Percentiles rank a stretch among this genome's conserved stretches.
These are phyloP conservation scores for Heterocephalus glaber DNA, from an alignment of 2,113 vertebrate species.

Conservation along the genomic window DNA sequence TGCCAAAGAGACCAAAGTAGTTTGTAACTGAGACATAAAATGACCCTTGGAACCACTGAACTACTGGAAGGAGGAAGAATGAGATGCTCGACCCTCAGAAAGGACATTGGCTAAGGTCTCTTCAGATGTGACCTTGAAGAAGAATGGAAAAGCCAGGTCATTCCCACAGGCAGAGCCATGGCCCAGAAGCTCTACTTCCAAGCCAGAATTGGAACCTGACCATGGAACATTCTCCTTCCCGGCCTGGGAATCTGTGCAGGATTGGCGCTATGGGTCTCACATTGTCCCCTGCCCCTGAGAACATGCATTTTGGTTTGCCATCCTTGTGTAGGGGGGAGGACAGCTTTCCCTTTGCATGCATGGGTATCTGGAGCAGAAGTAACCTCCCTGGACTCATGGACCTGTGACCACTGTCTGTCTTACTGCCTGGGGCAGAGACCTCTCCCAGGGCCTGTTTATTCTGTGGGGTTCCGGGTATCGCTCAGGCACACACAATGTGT, in stretches of 20 bases:
- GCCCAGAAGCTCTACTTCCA: too few species aligned
- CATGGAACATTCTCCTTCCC: neutral
- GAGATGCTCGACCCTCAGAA: neutral
- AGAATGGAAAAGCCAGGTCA: neutral
- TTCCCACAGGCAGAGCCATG: neutral
- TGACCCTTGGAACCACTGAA: neutral
- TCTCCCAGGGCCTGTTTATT: neutral
- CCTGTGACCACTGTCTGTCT: fast-evolving
- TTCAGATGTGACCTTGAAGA: neutral
- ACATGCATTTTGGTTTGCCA: neutral
- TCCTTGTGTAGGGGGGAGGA: neutral
- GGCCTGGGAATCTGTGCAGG: neutral
- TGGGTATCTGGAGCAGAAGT: neutral
- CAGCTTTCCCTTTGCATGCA: neutral
- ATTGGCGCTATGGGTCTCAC: neutral
- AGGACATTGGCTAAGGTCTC: neutral
- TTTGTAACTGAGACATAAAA: neutral
- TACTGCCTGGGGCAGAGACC: neutral
- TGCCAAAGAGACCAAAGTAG: neutral
- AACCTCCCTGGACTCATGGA: neutral
- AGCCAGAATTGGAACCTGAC: neutral
- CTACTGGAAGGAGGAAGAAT: neutral
- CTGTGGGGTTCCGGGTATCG: fast-evolving
- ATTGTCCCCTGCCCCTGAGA: neutral
- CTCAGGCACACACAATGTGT: neutral